These are phyloP conservation scores for Agrotis clavis DNA, from an alignment of 2,888 invertebrate species.

Conservation along the genomic window DNA sequence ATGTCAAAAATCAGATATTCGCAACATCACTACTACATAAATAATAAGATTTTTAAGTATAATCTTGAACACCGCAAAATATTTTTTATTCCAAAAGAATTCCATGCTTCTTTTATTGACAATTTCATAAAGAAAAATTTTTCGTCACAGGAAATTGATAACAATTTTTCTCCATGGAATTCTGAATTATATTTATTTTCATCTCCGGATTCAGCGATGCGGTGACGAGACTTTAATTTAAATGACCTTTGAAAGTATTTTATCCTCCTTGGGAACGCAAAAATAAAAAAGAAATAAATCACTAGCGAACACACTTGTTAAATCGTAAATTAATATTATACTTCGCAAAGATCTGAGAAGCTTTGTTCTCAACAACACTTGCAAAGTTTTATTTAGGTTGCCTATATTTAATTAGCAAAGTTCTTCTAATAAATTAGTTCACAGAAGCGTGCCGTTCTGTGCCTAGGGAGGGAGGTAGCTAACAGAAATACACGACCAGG, in stretches of 20 bases:
- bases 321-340: constrained; percentile 46
- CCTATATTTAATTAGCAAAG: constrained; percentile 61
- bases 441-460: constrained; percentile 30
- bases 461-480: constrained; percentile 17
- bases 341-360: constrained; percentile 55
- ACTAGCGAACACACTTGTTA: constrained; percentile 42
- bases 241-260: constrained; percentile 70
- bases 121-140: constrained; percentile 83
- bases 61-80: constrained; percentile 69
- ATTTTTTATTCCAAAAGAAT: constrained; percentile 76
- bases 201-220: constrained; percentile 74
- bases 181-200: constrained; percentile 79
- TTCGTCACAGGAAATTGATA: constrained; percentile 82
- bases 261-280: constrained; percentile 41
- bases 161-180: constrained; percentile 79
- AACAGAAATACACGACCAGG: constrained; percentile 1
- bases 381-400: constrained; percentile 52
- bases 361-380: constrained; percentile 50
- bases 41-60: constrained; percentile 65
- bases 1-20: too few relatives aligned
- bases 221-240: constrained; percentile 68
- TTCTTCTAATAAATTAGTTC: constrained; percentile 57
- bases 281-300: constrained; percentile 55
- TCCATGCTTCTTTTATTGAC: constrained; percentile 79
- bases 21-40: too few relatives aligned